Evolutionary conservation across 2,113 vertebrate species (phyloP).

Genomic region (Myiozetetes cayanensis): DNA sequence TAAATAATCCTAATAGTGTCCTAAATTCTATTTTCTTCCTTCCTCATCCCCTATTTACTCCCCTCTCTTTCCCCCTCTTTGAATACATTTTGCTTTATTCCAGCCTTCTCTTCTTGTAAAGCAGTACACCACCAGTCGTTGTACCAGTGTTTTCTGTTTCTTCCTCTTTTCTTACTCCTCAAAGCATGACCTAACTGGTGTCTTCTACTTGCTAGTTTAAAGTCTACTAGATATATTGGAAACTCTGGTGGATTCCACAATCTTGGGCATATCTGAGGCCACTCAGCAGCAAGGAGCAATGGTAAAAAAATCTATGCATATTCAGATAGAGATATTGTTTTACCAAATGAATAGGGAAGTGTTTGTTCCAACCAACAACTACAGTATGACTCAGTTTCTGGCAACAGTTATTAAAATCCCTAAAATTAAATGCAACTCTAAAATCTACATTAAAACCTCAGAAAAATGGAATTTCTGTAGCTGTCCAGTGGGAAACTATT

Average conservation of each 20-base stretch:
- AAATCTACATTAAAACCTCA: not conserved
- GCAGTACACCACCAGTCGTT: fast-evolving
- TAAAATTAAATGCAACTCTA: not conserved
- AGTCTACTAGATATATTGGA: not conserved
- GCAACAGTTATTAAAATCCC: not conserved
- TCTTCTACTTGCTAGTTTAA: not conserved
- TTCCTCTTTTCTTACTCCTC: not conserved
- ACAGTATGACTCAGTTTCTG: not conserved
- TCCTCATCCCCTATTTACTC: not conserved
- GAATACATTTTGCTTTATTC: not conserved
- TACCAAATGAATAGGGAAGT: not conserved
- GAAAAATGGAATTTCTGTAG: slow-evolving; percentile 11
- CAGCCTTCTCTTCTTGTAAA: not conserved
- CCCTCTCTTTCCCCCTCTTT: not conserved
- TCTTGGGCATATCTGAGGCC: not conserved
- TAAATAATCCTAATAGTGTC: not conserved
- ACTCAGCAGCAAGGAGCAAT: not conserved
- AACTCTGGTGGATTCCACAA: not conserved
- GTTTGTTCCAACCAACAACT: not conserved
- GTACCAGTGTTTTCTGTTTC: not conserved
- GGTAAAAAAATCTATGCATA: not conserved
- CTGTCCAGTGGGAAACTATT: not conserved
- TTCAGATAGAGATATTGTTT: not conserved
- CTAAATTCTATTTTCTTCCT: not conserved
- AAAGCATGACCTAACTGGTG: not conserved